A percentile compares a stretch with the other conserved stretches of the same genome.
These are phyloP conservation scores for Ochotona curzoniae DNA, from an alignment of 2,113 vertebrate genomes.

Conservation along the genomic window DNA sequence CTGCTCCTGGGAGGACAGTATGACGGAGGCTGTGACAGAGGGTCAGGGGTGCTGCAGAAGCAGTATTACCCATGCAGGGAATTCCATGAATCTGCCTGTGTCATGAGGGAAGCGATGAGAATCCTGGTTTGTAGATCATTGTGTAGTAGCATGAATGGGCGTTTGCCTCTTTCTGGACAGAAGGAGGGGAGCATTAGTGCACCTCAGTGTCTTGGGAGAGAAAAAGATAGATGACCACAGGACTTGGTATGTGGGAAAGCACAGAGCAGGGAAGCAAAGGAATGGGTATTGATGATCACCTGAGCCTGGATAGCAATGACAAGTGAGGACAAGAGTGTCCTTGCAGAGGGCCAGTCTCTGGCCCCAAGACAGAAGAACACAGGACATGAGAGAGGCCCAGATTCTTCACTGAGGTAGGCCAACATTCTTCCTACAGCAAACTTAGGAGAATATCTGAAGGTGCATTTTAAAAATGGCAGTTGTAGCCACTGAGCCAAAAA, in stretches of 20 bases:
- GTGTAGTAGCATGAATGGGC: neutral
- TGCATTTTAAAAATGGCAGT: neutral
- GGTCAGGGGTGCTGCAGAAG: fast-evolving
- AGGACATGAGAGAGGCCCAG: neutral
- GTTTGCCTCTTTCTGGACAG: neutral
- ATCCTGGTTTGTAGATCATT: neutral
- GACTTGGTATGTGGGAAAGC: neutral
- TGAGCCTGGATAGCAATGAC: neutral
- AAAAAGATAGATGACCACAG: neutral
- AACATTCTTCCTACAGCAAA: neutral
- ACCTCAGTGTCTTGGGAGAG: neutral
- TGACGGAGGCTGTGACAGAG: neutral
- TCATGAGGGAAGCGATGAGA: neutral
- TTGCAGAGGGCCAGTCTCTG: neutral
- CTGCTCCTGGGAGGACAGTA: neutral
- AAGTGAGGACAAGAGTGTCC: neutral
- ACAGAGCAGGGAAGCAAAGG: neutral
- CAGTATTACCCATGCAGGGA: fast-evolving
- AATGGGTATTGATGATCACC: too few relatives aligned
- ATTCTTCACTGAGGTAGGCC: neutral
- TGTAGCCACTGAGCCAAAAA: neutral
- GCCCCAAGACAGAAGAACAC: neutral
- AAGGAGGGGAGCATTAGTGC: neutral
- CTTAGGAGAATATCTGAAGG: neutral
- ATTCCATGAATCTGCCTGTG: fast-evolving